Evolutionary conservation across 2,888 invertebrate species (phyloP).

Genomic region (Apamea anceps): DNA sequence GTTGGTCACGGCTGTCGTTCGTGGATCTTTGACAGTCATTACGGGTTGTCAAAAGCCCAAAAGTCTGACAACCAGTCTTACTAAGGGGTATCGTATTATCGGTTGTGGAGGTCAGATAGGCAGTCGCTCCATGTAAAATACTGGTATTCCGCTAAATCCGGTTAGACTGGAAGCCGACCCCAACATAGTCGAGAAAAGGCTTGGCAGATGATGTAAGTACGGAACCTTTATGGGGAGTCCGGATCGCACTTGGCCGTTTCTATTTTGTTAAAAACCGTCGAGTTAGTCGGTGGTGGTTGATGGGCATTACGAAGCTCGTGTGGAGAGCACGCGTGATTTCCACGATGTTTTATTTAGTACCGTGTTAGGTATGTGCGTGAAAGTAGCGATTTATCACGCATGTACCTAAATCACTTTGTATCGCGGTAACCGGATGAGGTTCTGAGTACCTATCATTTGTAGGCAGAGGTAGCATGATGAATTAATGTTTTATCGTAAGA

Average conservation of each 20-base stretch:
- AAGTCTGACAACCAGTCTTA: no score
- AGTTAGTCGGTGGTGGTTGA: conserved; percentile 14
- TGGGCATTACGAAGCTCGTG: conserved; percentile 12
- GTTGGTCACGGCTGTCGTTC: no score
- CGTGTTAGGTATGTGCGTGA: conserved; percentile 15
- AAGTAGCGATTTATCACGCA: conserved; percentile 20
- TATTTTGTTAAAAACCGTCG: conserved; percentile 9
- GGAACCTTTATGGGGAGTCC: background rate
- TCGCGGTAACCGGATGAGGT: background rate
- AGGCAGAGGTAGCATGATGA: background rate
- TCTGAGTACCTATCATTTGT: background rate
- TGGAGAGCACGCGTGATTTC: conserved; percentile 19
- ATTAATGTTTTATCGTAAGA: background rate
- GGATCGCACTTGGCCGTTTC: background rate
- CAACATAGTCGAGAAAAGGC: no score
- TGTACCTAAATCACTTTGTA: background rate
- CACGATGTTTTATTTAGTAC: conserved; percentile 36
- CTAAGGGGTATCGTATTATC: no score
- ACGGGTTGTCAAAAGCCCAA: no score
- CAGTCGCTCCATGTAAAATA: no score
- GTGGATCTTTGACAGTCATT: no score
- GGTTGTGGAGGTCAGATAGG: no score
- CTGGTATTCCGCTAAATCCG: no score
- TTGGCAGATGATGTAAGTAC: background rate
- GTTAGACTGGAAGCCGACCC: no score